Percentiles rank a stretch among this genome's conserved stretches.
These are phyloP conservation scores for Sialia sialis DNA, from an alignment of 2,113 vertebrate genomes.

Conservation along the genomic window DNA sequence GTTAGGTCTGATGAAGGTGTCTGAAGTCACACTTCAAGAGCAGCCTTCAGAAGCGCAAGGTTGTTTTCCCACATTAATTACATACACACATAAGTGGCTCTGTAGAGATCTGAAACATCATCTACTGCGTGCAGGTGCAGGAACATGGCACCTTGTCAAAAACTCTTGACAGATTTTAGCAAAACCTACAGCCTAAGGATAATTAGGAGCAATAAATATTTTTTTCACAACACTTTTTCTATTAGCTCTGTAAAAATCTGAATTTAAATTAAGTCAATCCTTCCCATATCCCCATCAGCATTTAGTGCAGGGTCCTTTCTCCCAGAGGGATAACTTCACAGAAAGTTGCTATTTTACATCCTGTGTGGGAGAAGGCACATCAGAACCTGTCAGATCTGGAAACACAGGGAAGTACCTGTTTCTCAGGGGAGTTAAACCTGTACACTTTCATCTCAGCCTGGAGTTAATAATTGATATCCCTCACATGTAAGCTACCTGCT, in stretches of 20 bases:
- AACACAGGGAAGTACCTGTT: background rate
- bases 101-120: background rate
- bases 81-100: accelerated
- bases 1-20: background rate
- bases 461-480: conserved; percentile 39
- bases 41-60: background rate
- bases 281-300: background rate
- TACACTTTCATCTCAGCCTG: background rate
- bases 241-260: background rate
- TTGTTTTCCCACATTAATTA: background rate
- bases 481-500: background rate
- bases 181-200: background rate
- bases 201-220: background rate
- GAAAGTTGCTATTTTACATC: background rate
- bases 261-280: background rate
- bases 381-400: background rate
- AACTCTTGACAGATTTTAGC: background rate
- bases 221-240: background rate
- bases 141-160: background rate
- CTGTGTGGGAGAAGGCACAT: background rate
- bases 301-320: background rate
- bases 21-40: background rate
- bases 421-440: background rate
- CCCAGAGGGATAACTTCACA: background rate
- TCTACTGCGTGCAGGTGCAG: background rate